Conservation (phyloP, 1,140 invertebrate species). For the Bombus sibiricus region DNA sequence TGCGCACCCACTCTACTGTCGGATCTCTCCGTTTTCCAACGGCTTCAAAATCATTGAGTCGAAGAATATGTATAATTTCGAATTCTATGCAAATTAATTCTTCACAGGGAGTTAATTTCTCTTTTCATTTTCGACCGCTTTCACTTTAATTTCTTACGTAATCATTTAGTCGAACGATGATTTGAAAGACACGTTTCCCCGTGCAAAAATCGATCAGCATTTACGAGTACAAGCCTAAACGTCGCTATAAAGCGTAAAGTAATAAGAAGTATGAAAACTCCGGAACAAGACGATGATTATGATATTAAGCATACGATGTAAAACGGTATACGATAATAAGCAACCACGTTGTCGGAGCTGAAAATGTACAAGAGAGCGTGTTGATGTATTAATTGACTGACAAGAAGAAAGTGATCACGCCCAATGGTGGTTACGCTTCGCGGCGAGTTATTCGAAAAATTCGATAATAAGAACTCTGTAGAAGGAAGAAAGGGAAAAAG, state of each 20-base stretch:
- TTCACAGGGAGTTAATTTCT: too few relatives aligned
- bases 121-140: too few relatives aligned
- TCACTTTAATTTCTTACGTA: too few relatives aligned
- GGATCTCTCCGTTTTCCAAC: background rate
- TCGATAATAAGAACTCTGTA: conserved; percentile 4
- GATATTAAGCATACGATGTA: conserved; percentile 9
- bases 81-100: too few relatives aligned
- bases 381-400: conserved; percentile 46
- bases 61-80: too few relatives aligned
- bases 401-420: conserved; percentile 24
- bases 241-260: background rate
- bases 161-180: background rate
- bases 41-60: background rate
- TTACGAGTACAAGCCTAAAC: too few relatives aligned
- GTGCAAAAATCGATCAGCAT: too few relatives aligned
- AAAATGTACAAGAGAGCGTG: conserved; percentile 6
- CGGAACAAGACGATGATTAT: background rate
- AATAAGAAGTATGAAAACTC: background rate
- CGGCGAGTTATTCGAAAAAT: conserved; percentile 20
- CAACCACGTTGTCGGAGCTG: background rate
- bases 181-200: background rate
- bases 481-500: background rate
- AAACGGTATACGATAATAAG: conserved; percentile 39
- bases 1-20: background rate
- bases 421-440: background rate